Percentiles rank a stretch among this genome's conserved stretches.
These are phyloP conservation scores for Opisthocomus hoazin DNA, from an alignment of 2,113 vertebrate genomes.

Conservation along the genomic window DNA sequence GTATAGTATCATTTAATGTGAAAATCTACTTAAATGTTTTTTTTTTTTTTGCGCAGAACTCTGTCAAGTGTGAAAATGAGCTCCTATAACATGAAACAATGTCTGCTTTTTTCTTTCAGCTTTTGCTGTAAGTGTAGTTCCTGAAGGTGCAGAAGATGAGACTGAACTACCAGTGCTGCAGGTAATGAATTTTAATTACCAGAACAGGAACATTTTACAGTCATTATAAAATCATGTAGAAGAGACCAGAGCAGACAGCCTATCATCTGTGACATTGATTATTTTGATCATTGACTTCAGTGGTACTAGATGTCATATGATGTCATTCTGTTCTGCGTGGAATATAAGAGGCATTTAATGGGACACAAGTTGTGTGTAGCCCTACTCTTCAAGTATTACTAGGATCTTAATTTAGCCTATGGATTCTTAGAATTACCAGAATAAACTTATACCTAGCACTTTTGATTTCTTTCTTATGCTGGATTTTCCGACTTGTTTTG, in stretches of 20 bases:
- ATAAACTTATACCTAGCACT: neutral
- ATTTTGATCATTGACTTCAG: neutral
- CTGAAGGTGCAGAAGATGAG: conserved; percentile 60
- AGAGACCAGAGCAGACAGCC: neutral
- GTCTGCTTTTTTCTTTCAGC: conserved; percentile 54
- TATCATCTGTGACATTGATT: neutral
- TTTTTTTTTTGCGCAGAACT: neutral
- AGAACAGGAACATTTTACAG: neutral
- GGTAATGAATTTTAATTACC: conserved; percentile 60
- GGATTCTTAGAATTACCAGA: neutral
- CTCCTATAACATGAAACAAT: conserved; percentile 18
- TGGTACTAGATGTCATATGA: neutral
- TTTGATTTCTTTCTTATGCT: neutral
- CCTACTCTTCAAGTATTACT: neutral
- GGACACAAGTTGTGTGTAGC: neutral
- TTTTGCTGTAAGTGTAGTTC: conserved; percentile 39
- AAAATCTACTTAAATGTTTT: neutral
- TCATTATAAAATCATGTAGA: neutral
- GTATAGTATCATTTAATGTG: neutral
- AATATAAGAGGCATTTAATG: neutral
- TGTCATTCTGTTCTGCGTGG: neutral
- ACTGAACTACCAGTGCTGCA: conserved; percentile 26
- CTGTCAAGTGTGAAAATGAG: conserved; percentile 7
- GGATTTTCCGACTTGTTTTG: neutral
- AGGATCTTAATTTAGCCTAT: neutral